phyloP scores from a whole-genome alignment of 1,140 invertebrate species.

The Caerostris darwini region DNA sequence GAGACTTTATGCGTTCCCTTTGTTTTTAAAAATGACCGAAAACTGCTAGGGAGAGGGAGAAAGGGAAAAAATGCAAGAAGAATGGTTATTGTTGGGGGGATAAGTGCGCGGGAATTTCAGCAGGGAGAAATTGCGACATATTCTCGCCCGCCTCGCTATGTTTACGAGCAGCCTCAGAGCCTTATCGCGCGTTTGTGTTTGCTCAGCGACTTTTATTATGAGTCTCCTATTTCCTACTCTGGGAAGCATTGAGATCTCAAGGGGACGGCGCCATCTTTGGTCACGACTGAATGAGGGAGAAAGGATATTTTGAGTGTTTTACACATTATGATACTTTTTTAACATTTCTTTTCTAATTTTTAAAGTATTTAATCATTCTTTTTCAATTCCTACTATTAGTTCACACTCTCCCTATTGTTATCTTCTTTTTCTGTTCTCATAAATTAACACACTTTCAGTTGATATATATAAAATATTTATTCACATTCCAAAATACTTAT shows the following conservation, averaged over 20 bases:
- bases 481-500: no score
- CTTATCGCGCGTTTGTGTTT: constrained; percentile 75
- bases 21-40: constrained; percentile 7
- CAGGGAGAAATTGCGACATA: constrained; percentile 34
- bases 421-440: no score
- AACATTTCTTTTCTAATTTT: no score
- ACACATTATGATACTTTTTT: no score
- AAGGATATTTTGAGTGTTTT: no score
- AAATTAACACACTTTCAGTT: no score
- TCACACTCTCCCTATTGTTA: no score
- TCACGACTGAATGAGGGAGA: background rate
- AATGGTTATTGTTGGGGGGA: constrained; percentile 54
- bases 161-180: constrained; percentile 66
- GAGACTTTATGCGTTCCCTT: constrained; percentile 47
- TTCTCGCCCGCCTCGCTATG: constrained; percentile 36
- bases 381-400: no score
- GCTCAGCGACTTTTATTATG: constrained; percentile 60
- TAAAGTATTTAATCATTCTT: no score
- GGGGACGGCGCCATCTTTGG: constrained; percentile 30
- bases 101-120: constrained; percentile 31
- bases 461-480: no score
- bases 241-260: constrained; percentile 18
- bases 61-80: background rate
- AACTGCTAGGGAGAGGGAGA: background rate
- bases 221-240: constrained; percentile 27